Base-by-base conservation (phyloP, 2,113 vertebrate species). In the Monopterus albus region DNA sequence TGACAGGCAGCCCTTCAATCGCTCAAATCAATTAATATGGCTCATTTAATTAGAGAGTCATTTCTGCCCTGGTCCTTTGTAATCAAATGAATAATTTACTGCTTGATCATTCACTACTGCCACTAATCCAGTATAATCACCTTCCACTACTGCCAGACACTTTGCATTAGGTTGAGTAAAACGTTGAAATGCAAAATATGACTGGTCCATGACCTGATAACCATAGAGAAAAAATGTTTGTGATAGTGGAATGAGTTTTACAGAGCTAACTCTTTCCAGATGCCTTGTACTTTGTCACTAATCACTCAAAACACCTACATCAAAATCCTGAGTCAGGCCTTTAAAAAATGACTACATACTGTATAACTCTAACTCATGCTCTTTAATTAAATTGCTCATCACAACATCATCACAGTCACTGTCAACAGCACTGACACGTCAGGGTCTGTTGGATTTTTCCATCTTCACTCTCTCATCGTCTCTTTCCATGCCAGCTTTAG, bases 1-100 rank as follows among this genome's bases (percentile, higher is more conserved):
- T 92, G 92, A 94, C 83, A 81, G 92, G 82, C 90, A 91, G 84
- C 84, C 89, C 75, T 67, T 85, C 80, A 81, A 77, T 91, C 84
- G 89, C 81, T 82, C 82, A 66, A 90, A 91, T 93, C 89, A 92
- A 93, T 92, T 93, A 92, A 89, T 90, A 87, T 70, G 79, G 89
- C 58, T 87, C 81, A 82, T 89, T 87, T 89, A 88, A 93, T 93
- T 91, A 91, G 72, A 59, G 74, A 81, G 75, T 81, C 87, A 83
- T 90, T 91, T 87, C 82, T 89, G 81, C 71, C 87, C 84, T 81
- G 82, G 80, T 89, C 88, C 81, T 90, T 92, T 91, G 91, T 91
- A 91, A 90, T 91, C 88, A 92, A 89, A 89, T 87, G 87, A 88
- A 89, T 94, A 86, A 93, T 91, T 90, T 88, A 80, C 78, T 67